A percentile compares a stretch with the other conserved stretches of the same genome.
Conservation (phyloP, 2,888 invertebrate genomes). For the Pollenia griseotomentosa region DNA sequence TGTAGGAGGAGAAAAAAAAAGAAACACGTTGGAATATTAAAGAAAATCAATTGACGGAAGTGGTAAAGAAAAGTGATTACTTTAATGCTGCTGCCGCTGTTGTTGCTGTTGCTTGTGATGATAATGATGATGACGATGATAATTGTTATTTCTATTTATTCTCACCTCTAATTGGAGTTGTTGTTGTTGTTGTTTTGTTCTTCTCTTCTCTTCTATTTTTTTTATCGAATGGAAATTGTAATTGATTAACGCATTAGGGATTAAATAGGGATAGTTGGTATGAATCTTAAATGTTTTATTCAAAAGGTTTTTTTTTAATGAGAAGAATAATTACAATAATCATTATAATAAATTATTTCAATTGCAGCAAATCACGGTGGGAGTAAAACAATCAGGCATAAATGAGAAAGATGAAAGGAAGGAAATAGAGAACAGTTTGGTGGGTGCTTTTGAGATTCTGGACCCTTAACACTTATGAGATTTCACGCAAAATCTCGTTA, state of each 20-base stretch:
- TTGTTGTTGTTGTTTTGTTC: conserved; percentile 9
- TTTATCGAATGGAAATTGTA: conserved; percentile 5
- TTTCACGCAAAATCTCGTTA: no score
- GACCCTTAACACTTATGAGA: no score
- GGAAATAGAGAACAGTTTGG: no score
- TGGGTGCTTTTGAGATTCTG: no score
- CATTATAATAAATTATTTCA: conserved; percentile 46
- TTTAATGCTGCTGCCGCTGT: conserved; percentile 46
- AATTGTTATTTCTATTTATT: conserved; percentile 39
- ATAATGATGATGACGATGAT: conserved; percentile 37
- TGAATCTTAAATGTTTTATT: conserved; percentile 29
- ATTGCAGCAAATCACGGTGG: conserved; percentile 11
- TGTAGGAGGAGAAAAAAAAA: conserved; percentile 23
- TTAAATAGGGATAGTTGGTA: conserved; percentile 30
- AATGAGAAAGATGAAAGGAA: neutral
- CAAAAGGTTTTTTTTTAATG: conserved; percentile 32
- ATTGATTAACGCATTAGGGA: conserved; percentile 61
- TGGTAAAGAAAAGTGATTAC: conserved; percentile 69
- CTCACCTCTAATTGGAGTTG: conserved; percentile 41
- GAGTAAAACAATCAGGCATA: neutral
- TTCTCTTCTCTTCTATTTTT: neutral
- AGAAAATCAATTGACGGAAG: conserved; percentile 73
- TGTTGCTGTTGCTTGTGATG: conserved; percentile 7
- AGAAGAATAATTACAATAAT: conserved; percentile 42
- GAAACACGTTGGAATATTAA: conserved; percentile 46